phyloP scores from a whole-genome alignment of 2,888 invertebrate species.

The Apomyelois bistriatella region DNA sequence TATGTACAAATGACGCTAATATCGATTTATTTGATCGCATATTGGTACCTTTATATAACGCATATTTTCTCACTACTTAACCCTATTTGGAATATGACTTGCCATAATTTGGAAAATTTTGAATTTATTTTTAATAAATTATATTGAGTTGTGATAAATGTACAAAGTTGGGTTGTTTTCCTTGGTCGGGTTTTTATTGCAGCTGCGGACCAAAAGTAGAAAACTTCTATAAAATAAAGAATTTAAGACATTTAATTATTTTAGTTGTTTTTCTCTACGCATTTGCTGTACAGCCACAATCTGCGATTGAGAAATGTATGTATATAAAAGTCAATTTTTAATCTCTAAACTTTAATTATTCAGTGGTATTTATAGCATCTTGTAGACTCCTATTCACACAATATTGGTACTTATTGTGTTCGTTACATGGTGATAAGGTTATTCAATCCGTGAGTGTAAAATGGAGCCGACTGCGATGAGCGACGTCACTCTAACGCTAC shows the following conservation, averaged over 20 bases:
- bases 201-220: neutral
- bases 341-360: no score
- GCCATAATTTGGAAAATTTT: neutral
- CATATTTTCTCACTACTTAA: neutral
- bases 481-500: neutral
- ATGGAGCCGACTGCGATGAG: neutral
- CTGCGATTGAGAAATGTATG: no score
- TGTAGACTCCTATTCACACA: no score
- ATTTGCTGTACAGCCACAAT: no score
- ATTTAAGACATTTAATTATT: no score
- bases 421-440: neutral
- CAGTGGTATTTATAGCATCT: no score
- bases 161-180: neutral
- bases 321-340: no score
- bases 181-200: neutral
- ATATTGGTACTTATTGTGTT: neutral
- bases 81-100: neutral
- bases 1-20: constrained; percentile 2
- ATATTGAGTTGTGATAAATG: constrained; percentile 3
- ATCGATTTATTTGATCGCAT: neutral
- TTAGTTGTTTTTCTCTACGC: no score
- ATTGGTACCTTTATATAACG: neutral
- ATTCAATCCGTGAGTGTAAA: neutral
- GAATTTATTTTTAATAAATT: neutral
- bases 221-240: neutral